phyloP scores from a whole-genome alignment of 2,888 invertebrate genomes.

The Phaedon cochleariae region DNA sequence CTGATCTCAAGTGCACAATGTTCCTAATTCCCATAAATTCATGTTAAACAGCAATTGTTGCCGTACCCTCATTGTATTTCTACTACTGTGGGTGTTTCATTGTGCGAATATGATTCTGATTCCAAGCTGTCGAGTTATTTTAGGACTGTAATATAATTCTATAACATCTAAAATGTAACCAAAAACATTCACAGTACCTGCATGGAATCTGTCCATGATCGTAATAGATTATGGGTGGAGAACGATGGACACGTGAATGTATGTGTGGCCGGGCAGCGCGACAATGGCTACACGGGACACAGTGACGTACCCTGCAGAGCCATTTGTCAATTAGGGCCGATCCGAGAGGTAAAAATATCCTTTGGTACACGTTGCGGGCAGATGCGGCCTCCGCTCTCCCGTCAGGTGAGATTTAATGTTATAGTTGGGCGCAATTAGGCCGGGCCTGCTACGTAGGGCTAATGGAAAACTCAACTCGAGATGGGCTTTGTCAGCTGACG shows the following conservation, averaged over 20 bases:
- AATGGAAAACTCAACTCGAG: constrained; percentile 31
- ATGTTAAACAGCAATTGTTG: too few relatives aligned
- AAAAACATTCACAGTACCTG: neutral
- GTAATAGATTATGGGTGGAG: neutral
- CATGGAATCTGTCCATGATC: neutral
- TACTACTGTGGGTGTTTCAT: too few relatives aligned
- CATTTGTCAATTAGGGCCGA: constrained; percentile 56
- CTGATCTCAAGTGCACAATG: too few relatives aligned
- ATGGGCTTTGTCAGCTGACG: neutral
- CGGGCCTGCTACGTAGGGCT: constrained; percentile 5
- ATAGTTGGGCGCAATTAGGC: constrained; percentile 38
- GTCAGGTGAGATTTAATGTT: constrained; percentile 51
- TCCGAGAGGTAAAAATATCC: constrained; percentile 48
- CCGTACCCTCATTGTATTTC: too few relatives aligned
- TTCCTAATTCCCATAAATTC: too few relatives aligned
- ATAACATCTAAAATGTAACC: too few relatives aligned
- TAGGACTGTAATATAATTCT: too few relatives aligned
- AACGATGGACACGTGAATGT: neutral
- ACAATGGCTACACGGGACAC: constrained; percentile 19
- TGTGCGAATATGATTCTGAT: too few relatives aligned
- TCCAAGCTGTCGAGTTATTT: too few relatives aligned
- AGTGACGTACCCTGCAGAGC: constrained; percentile 50
- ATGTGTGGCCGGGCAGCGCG: neutral
- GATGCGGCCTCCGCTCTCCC: constrained; percentile 45
- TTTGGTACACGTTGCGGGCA: constrained; percentile 42